A percentile compares a stretch with the other conserved stretches of the same genome.
These are phyloP conservation scores for Ischnus inquisitorius DNA, from an alignment of 2,888 invertebrate species.

Conservation along the genomic window DNA sequence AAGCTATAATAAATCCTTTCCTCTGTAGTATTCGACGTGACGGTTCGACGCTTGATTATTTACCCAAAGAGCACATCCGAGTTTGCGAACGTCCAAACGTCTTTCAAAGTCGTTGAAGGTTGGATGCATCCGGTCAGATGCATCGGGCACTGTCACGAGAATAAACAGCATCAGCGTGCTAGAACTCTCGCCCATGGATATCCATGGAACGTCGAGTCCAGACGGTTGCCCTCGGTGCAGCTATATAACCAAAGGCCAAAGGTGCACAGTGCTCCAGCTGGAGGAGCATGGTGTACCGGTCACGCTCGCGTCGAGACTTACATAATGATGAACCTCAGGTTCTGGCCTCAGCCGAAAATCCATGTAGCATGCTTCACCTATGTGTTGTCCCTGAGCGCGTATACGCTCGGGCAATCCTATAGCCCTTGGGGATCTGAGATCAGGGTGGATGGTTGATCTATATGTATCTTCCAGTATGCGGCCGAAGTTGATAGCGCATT, in stretches of 20 bases:
- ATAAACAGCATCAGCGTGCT: conserved; percentile 44
- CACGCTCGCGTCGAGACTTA: conserved; percentile 75
- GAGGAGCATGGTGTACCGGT: conserved; percentile 5
- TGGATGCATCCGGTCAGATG: background rate
- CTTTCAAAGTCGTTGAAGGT: conserved; percentile 28
- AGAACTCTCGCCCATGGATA: conserved; percentile 40
- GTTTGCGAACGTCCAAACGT: conserved; percentile 37
- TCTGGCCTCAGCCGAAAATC: conserved; percentile 70
- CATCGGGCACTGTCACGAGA: conserved; percentile 46
- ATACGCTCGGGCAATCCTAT: conserved; percentile 54
- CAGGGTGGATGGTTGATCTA: conserved; percentile 16
- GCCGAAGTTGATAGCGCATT: conserved; percentile 70
- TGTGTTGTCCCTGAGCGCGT: conserved; percentile 74
- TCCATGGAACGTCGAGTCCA: conserved; percentile 36
- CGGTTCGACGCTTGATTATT: conserved; percentile 48
- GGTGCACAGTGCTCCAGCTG: conserved; percentile 61
- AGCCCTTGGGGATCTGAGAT: conserved; percentile 66
- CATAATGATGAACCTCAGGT: conserved; percentile 79
- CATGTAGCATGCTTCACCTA: conserved; percentile 77
- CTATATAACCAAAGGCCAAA: conserved; percentile 19
- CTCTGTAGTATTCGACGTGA: conserved; percentile 7
- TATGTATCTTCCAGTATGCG: conserved; percentile 15
- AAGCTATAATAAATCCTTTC: conserved; percentile 22
- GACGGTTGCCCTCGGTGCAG: background rate
- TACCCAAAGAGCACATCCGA: conserved; percentile 55